Evolutionary conservation across 2,113 vertebrate species (phyloP).

Genomic region (Ranitomeya imitator): DNA sequence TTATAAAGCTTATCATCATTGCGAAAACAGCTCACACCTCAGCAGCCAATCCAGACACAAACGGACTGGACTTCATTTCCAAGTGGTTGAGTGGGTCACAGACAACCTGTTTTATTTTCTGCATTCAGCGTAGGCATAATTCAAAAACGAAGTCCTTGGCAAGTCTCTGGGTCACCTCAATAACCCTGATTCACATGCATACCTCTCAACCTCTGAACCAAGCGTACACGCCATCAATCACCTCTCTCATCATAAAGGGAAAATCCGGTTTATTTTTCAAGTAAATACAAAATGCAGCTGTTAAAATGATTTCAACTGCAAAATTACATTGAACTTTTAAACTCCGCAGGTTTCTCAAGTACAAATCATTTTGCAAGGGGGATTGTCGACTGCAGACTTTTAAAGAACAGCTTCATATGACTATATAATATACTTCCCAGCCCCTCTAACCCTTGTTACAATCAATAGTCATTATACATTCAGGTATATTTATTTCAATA

Average conservation of each 20-base stretch:
- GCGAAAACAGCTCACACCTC: neutral
- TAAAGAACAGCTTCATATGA: slow-evolving; percentile 8
- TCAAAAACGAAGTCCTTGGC: neutral
- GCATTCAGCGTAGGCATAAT: slow-evolving; percentile 14
- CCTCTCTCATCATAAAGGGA: neutral
- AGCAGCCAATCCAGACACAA: neutral
- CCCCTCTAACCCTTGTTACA: neutral
- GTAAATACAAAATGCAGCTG: slow-evolving; percentile 18
- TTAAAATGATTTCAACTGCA: slow-evolving; percentile 20
- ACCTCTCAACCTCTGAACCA: slow-evolving; percentile 20
- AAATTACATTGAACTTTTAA: slow-evolving; percentile 38
- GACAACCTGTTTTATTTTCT: neutral
- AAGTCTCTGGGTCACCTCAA: neutral
- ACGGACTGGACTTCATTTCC: neutral
- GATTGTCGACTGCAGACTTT: slow-evolving; percentile 4
- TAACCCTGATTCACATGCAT: slow-evolving; percentile 13
- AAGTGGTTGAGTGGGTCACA: slow-evolving; percentile 11
- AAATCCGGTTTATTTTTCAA: slow-evolving; percentile 27
- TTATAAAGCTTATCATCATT: neutral
- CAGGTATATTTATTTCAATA: slow-evolving; percentile 27
- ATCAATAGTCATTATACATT: slow-evolving; percentile 22
- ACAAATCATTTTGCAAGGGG: neutral
- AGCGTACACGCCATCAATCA: neutral
- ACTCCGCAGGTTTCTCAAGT: slow-evolving; percentile 18
- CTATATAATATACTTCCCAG: neutral